Conservation (phyloP, 1,140 invertebrate genomes). For the Samia ricini region DNA sequence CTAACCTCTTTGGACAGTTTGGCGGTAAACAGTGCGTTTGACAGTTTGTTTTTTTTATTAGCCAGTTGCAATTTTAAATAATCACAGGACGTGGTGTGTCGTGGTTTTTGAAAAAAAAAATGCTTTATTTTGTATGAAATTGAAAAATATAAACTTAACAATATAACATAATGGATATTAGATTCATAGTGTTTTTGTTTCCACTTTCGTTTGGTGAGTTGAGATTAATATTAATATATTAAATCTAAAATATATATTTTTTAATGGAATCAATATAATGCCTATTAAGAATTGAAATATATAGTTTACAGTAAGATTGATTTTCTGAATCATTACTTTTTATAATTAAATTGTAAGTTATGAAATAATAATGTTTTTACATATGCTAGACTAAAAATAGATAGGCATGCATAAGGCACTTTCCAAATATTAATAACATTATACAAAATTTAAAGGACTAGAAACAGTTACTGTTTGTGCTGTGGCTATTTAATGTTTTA, state of each 20-base stretch:
- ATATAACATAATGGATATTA: slow-evolving; percentile 42
- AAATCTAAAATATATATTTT: not conserved
- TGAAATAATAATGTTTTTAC: not conserved
- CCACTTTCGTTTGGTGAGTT: slow-evolving; percentile 57
- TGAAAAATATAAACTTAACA: not conserved
- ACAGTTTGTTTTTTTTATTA: slow-evolving; percentile 41
- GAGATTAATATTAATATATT: slow-evolving; percentile 5
- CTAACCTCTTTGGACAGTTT: slow-evolving; percentile 50
- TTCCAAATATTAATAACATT: too few relatives aligned
- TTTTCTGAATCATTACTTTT: not conserved
- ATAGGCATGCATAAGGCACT: not conserved
- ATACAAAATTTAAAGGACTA: too few relatives aligned
- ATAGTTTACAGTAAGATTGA: not conserved
- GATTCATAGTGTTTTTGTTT: slow-evolving; percentile 29
- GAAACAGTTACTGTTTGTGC: too few relatives aligned
- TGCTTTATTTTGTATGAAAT: not conserved
- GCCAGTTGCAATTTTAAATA: slow-evolving; percentile 22
- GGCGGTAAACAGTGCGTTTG: slow-evolving; percentile 49
- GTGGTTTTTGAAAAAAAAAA: slow-evolving; percentile 16
- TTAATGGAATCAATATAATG: not conserved
- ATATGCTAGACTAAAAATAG: not conserved
- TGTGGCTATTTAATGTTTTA: too few relatives aligned
- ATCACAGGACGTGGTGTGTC: too few relatives aligned
- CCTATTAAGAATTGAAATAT: not conserved
- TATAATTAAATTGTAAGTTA: not conserved